Base-by-base conservation (phyloP, 2,797 vertebrate species). In the Leuciscus waleckii region DNA sequence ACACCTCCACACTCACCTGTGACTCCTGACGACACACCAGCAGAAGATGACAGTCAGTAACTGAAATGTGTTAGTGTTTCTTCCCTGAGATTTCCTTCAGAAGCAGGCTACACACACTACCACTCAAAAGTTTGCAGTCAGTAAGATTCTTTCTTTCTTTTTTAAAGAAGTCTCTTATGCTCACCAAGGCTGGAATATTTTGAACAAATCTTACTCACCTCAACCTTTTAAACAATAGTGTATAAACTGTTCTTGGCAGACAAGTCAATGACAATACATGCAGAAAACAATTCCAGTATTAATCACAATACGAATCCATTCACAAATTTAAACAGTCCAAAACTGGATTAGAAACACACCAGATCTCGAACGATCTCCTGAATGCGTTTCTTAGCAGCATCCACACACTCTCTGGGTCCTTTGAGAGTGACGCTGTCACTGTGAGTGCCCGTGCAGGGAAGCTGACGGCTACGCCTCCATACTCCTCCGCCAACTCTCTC, bases 351-450 rank as follows among this genome's bases (percentile, higher is more conserved):
- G 5, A 79, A 41, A 69, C 89, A 87, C 19, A 96, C 96, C 92
- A 97, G 92, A 86, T 96, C 95, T 67, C 92, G 90, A 21, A 96
- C 94, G 77, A 96, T 94, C 88, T 96, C 95, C 91, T 95, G 93
- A 85, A 97, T 96, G 87, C 95, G 92, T 84, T 91, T 95, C 90
- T 96, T 97, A 46, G 95, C 95, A 0, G 94, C 95, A 29, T 96
- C 94, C 68, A 97, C 95, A 3, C 96, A 97, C 89, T 96, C 94
- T 87, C 95, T 95, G 23, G 96, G 95, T 61, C 96, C 96, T 91
- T 97, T 97, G 83, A 97, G 92, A 4, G 91, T 95, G 88, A 97
- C 92, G 29, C 90, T 91, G 89, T 95, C 95, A 39, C 93, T 96
- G 91, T 95, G 93, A 23, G 93, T 91, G 2, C 96, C 96, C 0